Conservation (phyloP, 2,113 vertebrate species). For the Lanius ludovicianus region DNA sequence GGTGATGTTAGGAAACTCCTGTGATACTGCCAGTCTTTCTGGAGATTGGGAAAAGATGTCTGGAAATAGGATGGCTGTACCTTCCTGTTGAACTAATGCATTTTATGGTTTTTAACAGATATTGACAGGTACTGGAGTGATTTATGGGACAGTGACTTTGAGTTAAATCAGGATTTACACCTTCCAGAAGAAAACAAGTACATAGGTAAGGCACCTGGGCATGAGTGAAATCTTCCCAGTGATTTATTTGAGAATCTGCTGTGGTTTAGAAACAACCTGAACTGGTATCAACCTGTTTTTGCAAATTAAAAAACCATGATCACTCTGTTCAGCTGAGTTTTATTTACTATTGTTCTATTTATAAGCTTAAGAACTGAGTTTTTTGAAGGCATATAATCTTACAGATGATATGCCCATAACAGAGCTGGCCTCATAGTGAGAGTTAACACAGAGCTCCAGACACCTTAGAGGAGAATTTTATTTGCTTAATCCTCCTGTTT, state of each 20-base stretch:
- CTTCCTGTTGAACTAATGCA: not conserved
- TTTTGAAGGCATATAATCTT: not conserved
- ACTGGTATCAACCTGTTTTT: not conserved
- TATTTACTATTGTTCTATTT: not conserved
- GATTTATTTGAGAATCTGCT: not conserved
- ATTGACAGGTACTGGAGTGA: constrained; percentile 84
- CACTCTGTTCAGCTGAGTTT: not conserved
- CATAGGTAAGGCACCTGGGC: constrained; percentile 79
- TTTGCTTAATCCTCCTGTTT: not conserved
- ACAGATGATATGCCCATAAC: rapidly evolving
- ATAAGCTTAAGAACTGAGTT: not conserved
- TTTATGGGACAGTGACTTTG: constrained; percentile 84
- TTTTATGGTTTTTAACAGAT: constrained; percentile 72
- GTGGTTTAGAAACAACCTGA: not conserved
- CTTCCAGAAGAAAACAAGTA: constrained; percentile 93
- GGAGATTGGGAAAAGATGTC: not conserved
- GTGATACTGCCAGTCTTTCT: not conserved
- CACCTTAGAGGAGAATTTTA: not conserved
- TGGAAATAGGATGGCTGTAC: not conserved
- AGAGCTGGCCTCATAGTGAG: not conserved
- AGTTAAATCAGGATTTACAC: constrained; percentile 85
- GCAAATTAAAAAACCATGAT: not conserved
- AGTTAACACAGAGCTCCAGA: not conserved
- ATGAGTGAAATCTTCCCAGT: not conserved
- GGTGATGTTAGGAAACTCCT: not conserved